Evolutionary conservation across 1,140 invertebrate species (phyloP).

Genomic region (Drosophila melanica): DNA sequence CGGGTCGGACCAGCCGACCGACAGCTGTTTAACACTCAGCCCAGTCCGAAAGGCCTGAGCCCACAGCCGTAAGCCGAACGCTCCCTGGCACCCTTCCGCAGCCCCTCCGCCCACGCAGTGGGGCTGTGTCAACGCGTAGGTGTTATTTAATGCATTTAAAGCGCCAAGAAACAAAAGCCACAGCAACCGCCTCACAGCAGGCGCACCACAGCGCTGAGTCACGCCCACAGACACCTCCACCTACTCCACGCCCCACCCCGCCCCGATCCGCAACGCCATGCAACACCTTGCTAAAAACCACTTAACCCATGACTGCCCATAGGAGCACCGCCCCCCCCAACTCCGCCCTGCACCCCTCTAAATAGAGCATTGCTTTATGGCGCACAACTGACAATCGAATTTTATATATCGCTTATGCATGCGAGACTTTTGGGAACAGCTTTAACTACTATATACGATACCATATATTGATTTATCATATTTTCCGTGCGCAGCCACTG

Average conservation of each 20-base stretch:
- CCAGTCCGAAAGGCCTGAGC: neutral
- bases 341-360: neutral
- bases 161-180: conserved; percentile 63
- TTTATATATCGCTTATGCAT: conserved; percentile 15
- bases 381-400: conserved; percentile 21
- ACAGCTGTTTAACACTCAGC: conserved; percentile 71
- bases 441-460: conserved; percentile 32
- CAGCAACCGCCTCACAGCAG: conserved; percentile 47
- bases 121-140: conserved; percentile 64
- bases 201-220: conserved; percentile 57
- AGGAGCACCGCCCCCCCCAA: conserved; percentile 1
- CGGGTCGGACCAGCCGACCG: conserved; percentile 8
- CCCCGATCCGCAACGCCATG: neutral
- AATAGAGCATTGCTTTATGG: conserved; percentile 9
- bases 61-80: conserved; percentile 5
- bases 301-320: conserved; percentile 62
- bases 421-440: neutral
- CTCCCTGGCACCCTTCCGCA: neutral
- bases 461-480: conserved; percentile 76
- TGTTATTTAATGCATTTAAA: conserved; percentile 71
- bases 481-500: conserved; percentile 48
- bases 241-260: neutral
- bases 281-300: conserved; percentile 54
- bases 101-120: neutral
- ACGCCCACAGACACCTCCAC: conserved; percentile 20